Evolutionary conservation across 2,888 invertebrate species (phyloP), one percentile per base, ranked within the genome.

Genomic region (Meliscaeva auricollis): DNA sequence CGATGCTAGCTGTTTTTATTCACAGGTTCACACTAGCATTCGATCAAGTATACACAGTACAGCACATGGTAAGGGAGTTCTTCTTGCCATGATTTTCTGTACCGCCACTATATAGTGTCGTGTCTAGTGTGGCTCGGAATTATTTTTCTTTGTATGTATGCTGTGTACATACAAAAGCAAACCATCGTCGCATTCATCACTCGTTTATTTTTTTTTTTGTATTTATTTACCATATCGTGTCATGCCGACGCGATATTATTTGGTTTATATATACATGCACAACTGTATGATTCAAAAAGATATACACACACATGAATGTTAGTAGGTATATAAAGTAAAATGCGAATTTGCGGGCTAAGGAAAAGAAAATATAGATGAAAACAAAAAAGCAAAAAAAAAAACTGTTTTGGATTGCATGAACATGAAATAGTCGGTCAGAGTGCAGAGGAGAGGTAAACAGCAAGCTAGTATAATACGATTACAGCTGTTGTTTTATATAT

Each of bases 401-500:
- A 56, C 5, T 46, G 30, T 41, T 20, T 60, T 62, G 15, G 32
- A 2, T 38, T 68, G 8, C 15, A 30, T 22, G 26, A 58, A 32
- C 15, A 30, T 22, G 26, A 58, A 32, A 13, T 22, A 26, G 32
- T 26, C 26, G 4, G 4, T 4, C 26, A 11, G 32, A 54, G 15
- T n/a, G n/a, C n/a, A n/a, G n/a, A n/a, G n/a, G n/a, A n/a, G 8
- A n/a, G n/a, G n/a, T n/a, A 44, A n/a, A 44, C n/a, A 15, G 8
- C n/a, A 52, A 52, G n/a, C 15, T 3, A 15, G 26, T 26, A 8
- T 41, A 8, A 58, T 66, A 68, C 60, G 60, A 66, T 50, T 74
- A 79, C 79, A 83, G 83, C 83, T 83, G 83, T 79, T 83, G 62
- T 54, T 3, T 5, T 56, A 35, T 1, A 13, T 35, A 15, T n/a